Percentiles rank a stretch among this genome's conserved stretches.
phyloP scores from a whole-genome alignment of 2,888 invertebrate species.

The Salpingus planirostris region DNA sequence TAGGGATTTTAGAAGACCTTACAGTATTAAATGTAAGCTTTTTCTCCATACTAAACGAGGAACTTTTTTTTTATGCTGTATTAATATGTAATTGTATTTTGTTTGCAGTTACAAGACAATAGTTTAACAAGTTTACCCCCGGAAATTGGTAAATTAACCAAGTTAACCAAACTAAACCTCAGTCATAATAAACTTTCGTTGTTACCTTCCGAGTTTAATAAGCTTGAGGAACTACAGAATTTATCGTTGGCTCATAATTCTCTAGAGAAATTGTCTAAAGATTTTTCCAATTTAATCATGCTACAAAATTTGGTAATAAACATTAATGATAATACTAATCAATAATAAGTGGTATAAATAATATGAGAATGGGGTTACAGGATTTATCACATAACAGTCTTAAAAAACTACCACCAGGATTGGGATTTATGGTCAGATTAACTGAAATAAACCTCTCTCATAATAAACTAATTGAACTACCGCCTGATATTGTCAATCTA shows the following conservation, averaged over 20 bases:
- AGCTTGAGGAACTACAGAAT: slow-evolving; percentile 58
- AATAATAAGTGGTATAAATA: no score
- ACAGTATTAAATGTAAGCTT: slow-evolving; percentile 57
- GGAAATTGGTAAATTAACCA: slow-evolving; percentile 62
- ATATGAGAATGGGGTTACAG: no score
- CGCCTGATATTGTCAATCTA: slow-evolving; percentile 73
- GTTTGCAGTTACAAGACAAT: slow-evolving; percentile 72
- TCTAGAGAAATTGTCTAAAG: slow-evolving; percentile 56
- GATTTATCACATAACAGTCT: slow-evolving; percentile 73
- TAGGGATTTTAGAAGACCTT: slow-evolving; percentile 58
- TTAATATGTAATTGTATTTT: no score
- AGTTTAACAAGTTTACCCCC: slow-evolving; percentile 60
- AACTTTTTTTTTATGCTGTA: no score
- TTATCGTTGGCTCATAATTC: slow-evolving; percentile 70
- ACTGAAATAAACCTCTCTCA: slow-evolving; percentile 63
- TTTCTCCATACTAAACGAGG: no score
- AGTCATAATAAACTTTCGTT: slow-evolving; percentile 58
- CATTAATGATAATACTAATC: no score
- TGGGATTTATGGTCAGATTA: slow-evolving; percentile 75
- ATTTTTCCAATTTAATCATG: slow-evolving; percentile 71
- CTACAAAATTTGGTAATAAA: slow-evolving; percentile 63
- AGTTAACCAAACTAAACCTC: slow-evolving; percentile 57
- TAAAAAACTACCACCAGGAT: slow-evolving; percentile 62
- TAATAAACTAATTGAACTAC: slow-evolving; percentile 66
- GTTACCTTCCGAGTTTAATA: slow-evolving; percentile 59